These are phyloP conservation scores for Mobula birostris DNA, from an alignment of 2,113 vertebrate species.

Conservation along the genomic window DNA sequence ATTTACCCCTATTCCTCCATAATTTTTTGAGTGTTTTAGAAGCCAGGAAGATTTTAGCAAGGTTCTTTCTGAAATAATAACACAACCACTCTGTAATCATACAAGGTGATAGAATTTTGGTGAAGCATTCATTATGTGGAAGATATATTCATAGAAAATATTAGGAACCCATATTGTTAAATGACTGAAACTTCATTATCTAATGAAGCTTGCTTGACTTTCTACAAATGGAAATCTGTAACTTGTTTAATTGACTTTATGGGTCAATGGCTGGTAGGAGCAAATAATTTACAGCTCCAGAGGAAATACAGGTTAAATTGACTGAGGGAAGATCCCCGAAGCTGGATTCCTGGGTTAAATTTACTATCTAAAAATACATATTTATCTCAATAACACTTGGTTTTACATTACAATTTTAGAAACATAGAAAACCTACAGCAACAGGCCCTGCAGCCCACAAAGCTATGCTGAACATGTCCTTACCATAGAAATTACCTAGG, in stretches of 20 bases:
- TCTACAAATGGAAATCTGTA: background rate
- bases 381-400: no score
- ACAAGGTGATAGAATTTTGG: background rate
- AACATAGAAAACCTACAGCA: no score
- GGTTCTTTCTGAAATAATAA: background rate
- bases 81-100: background rate
- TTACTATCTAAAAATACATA: no score
- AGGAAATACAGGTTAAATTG: background rate
- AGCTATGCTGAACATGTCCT: no score
- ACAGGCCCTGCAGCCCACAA: no score
- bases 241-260: slow-evolving; percentile 16
- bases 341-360: no score
- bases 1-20: background rate
- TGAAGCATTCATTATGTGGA: background rate
- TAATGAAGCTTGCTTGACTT: background rate
- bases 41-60: background rate
- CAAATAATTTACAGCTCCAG: slow-evolving; percentile 34
- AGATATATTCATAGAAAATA: background rate
- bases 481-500: no score
- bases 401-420: no score
- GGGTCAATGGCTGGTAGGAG: slow-evolving; percentile 44
- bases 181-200: background rate
- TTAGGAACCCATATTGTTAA: background rate
- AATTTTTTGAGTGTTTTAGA: background rate
- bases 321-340: background rate